Conservation (phyloP, 37 sponge, comb jelly and placozoan genomes). For the Lycopodina hypogea region DNA sequence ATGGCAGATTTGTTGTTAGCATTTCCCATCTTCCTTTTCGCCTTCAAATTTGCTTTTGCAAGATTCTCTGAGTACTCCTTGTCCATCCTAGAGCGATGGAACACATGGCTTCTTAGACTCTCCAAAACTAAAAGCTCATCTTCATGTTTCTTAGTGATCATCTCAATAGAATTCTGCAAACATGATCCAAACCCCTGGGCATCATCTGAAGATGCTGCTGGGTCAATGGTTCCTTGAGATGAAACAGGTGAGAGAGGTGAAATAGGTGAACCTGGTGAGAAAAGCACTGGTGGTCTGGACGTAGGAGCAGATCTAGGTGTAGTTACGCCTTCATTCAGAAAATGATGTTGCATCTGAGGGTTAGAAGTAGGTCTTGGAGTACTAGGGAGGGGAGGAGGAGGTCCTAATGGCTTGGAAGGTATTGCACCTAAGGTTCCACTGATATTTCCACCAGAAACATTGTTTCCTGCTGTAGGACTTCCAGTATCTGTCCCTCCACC, state of each 20-base stretch:
- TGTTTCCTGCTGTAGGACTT: neutral
- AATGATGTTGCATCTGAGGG: neutral
- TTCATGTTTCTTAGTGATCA: conserved; percentile 60
- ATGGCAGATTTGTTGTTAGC: conserved; percentile 30
- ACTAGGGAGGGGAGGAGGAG: neutral
- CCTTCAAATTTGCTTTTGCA: conserved; percentile 35
- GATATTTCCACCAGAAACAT: too few species aligned
- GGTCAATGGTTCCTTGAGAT: neutral
- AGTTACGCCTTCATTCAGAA: neutral
- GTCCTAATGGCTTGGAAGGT: neutral
- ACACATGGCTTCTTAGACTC: conserved; percentile 62
- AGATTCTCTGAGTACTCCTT: conserved; percentile 60
- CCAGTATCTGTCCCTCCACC: neutral
- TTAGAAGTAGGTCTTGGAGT: neutral
- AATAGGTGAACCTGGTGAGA: neutral
- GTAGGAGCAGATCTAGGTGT: neutral
- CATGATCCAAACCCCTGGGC: conserved; percentile 57
- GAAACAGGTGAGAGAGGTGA: neutral
- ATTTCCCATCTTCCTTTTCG: neutral
- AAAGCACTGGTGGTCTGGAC: neutral
- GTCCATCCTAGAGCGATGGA: conserved; percentile 65
- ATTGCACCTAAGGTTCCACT: too few species aligned
- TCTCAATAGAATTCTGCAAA: conserved; percentile 44
- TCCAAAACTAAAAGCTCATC: conserved; percentile 79
- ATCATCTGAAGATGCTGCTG: neutral